Base-by-base conservation (phyloP, 2,797 vertebrate genomes). In the Chelidonichthys spinosus region DNA sequence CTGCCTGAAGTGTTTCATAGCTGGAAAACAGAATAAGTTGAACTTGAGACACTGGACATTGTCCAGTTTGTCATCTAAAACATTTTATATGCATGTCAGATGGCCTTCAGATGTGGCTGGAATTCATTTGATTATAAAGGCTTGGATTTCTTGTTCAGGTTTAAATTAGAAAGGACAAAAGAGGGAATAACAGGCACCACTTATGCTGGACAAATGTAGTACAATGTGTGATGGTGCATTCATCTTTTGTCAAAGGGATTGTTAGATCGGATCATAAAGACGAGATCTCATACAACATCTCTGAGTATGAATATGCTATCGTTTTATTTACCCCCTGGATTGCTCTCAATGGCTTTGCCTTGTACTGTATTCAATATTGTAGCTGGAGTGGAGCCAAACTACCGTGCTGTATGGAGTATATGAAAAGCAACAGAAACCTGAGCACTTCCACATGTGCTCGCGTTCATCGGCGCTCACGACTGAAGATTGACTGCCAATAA, bases 361-460 rank as follows among this genome's bases (percentile, higher is more conserved):
- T 44, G 11, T 33, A 36, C 33, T 11, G 15, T 58, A 47, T 25
- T 25, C 25, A 25, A 25, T 68, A n/a, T 58, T 56, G 17, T 7
- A 33, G 46, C 35, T 69, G 60, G 36, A 55, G 43, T 56, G 9
- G 0, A 10, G 46, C 49, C 49, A 68, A 56, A 74, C 59, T 59
- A 59, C 52, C 70, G 63, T 46, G 55, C 47, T 36, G 35, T 52
- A 53, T 64, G 54, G 47, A 40, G 36, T 47, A 63, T 55, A 37
- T 50, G n/a, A 37, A 84, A 77, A 74, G 50, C 63, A 72, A 42
- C 40, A 36, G 3, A 3, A 58, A 63, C 32, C 62, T 4, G 47
- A 83, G 52, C 52, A 58, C 75, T 81, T 75, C 78, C 78, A 85
- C 76, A 82, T 82, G 75, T 72, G 63, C 59, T 75, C 6, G 54